These are phyloP conservation scores for Ursus arctos DNA, from an alignment of 2,113 vertebrate genomes.

Conservation along the genomic window DNA sequence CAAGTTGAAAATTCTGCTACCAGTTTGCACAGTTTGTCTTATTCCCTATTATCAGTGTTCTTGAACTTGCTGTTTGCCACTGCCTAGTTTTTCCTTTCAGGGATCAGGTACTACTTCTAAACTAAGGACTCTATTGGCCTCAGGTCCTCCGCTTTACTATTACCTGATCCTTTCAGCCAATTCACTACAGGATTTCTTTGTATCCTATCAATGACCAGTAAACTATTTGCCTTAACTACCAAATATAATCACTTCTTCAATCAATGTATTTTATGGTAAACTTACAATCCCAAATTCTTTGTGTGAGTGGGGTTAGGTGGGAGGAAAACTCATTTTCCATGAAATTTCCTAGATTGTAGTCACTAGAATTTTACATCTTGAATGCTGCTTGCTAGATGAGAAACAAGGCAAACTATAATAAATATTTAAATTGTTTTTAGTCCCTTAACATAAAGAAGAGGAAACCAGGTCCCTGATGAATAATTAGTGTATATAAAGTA, in stretches of 20 bases:
- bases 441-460: not conserved
- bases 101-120: not conserved
- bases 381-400: not conserved
- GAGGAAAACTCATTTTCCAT: not conserved
- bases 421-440: not conserved
- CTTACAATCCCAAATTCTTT: not conserved
- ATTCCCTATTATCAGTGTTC: not conserved
- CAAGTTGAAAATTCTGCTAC: not conserved
- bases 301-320: accelerated
- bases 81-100: not conserved
- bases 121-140: not conserved
- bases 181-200: not conserved
- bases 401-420: not conserved
- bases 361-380: not conserved
- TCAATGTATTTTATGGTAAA: not conserved
- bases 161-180: not conserved
- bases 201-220: not conserved
- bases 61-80: not conserved
- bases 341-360: not conserved
- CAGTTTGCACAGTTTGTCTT: not conserved
- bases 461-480: not conserved
- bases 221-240: not conserved
- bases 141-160: not conserved
- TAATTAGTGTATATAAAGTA: not conserved
- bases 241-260: not conserved